Evolutionary conservation across 2,888 invertebrate genomes (phyloP).

Genomic region (Entomobrya proxima): DNA sequence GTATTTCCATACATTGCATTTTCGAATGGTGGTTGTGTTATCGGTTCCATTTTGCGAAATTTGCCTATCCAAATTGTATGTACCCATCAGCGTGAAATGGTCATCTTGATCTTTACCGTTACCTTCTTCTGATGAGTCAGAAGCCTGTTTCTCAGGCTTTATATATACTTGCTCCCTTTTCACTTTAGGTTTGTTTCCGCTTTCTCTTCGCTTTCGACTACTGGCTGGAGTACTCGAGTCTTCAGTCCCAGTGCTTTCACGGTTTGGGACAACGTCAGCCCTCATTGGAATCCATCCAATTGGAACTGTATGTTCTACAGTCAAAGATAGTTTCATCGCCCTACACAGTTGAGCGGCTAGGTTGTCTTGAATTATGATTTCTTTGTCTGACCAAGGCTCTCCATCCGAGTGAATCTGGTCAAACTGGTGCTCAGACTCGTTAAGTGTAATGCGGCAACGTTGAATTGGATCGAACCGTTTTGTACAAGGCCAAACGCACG

Average conservation of each 20-base stretch:
- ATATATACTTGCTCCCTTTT: background rate
- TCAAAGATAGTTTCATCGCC: constrained; percentile 36
- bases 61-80: constrained; percentile 3
- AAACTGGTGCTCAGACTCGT: background rate
- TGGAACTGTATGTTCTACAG: background rate
- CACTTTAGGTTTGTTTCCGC: background rate
- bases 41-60: background rate
- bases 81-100: background rate
- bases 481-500: constrained; percentile 68
- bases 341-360: constrained; percentile 49
- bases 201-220: background rate
- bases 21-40: constrained; percentile 3
- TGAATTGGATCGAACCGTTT: constrained; percentile 67
- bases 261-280: background rate
- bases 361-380: constrained; percentile 42
- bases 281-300: constrained; percentile 55
- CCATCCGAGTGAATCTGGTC: constrained; percentile 33
- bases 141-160: background rate
- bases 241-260: background rate
- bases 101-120: background rate
- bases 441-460: constrained; percentile 40
- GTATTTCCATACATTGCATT: constrained; percentile 39
- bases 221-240: background rate
- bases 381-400: constrained; percentile 20
- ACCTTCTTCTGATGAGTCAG: background rate